These are phyloP conservation scores for Nothocercus julius DNA, from an alignment of 2,113 vertebrate species.

Conservation along the genomic window DNA sequence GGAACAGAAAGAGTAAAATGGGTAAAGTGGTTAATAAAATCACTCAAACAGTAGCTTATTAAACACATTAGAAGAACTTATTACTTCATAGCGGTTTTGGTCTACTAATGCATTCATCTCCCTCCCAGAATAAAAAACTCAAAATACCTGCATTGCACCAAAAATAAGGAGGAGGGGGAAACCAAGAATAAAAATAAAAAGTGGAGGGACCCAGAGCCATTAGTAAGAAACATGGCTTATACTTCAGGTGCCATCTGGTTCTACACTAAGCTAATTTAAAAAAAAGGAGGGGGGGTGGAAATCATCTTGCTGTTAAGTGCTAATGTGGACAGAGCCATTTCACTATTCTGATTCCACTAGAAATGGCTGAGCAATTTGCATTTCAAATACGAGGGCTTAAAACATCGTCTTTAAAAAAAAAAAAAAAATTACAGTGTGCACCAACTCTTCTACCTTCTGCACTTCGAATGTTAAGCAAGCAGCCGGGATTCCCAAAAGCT, in stretches of 20 bases:
- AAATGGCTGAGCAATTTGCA: constrained; percentile 66
- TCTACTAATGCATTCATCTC: neutral
- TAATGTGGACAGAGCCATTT: constrained; percentile 66
- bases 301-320: constrained; percentile 55
- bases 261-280: constrained; percentile 61
- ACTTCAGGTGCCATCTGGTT: constrained; percentile 62
- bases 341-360: constrained; percentile 44
- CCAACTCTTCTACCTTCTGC: constrained; percentile 21
- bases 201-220: constrained; percentile 26
- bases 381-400: constrained; percentile 64
- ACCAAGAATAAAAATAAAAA: constrained; percentile 53
- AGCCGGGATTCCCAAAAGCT: constrained; percentile 8
- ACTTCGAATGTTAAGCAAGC: constrained; percentile 48
- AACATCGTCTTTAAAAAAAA: constrained; percentile 49
- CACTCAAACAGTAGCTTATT: constrained; percentile 1
- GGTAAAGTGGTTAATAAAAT: neutral
- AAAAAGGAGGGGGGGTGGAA: neutral
- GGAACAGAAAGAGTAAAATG: neutral
- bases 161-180: neutral
- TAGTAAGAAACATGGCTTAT: constrained; percentile 50
- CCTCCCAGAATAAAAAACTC: neutral
- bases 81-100: neutral
- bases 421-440: constrained; percentile 35
- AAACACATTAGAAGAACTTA: neutral
- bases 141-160: constrained; percentile 52